Evolutionary conservation across 2,113 vertebrate genomes (phyloP).

Genomic region (Notothenia rossii): DNA sequence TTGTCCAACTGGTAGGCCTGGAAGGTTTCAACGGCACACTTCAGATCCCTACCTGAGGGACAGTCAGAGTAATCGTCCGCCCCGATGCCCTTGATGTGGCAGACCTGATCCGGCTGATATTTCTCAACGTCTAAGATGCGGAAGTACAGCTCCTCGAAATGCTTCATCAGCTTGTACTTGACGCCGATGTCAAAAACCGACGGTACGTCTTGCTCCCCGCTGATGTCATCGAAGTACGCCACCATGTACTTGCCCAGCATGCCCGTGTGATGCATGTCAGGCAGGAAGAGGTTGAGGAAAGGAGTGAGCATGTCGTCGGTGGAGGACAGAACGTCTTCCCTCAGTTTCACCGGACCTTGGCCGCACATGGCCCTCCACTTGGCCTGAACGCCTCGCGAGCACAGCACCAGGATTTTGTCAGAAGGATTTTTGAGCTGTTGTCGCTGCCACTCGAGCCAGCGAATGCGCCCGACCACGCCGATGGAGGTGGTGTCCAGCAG

Average conservation of each 20-base stretch:
- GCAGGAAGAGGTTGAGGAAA: constrained; percentile 91
- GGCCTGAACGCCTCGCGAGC: constrained; percentile 91
- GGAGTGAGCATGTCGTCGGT: constrained; percentile 91
- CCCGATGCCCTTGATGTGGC: constrained; percentile 86
- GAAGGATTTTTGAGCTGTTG: constrained; percentile 84
- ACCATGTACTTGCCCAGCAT: constrained; percentile 91
- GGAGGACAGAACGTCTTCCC: constrained; percentile 86
- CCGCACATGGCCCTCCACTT: constrained; percentile 95
- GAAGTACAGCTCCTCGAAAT: constrained; percentile 94
- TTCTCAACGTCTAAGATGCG: constrained; percentile 93
- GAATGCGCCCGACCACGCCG: constrained; percentile 86
- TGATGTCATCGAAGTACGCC: constrained; percentile 92
- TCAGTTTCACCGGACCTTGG: constrained; percentile 78
- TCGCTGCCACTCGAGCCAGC: constrained; percentile 92
- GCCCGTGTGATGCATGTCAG: constrained; percentile 90
- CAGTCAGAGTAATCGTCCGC: constrained; percentile 85
- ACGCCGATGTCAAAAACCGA: constrained; percentile 89
- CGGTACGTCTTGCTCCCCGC: constrained; percentile 86
- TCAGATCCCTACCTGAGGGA: constrained; percentile 86
- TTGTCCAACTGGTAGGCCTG: constrained; percentile 84
- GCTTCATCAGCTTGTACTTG: constrained; percentile 91
- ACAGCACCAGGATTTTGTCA: constrained; percentile 93
- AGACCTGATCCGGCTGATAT: constrained; percentile 88
- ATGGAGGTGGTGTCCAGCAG: constrained; percentile 88
- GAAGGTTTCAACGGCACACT: constrained; percentile 87